Percentiles rank a stretch among this genome's conserved stretches.
These are phyloP conservation scores for Tanytarsus gracilentus DNA, from an alignment of 2,888 invertebrate species.

Conservation along the genomic window DNA sequence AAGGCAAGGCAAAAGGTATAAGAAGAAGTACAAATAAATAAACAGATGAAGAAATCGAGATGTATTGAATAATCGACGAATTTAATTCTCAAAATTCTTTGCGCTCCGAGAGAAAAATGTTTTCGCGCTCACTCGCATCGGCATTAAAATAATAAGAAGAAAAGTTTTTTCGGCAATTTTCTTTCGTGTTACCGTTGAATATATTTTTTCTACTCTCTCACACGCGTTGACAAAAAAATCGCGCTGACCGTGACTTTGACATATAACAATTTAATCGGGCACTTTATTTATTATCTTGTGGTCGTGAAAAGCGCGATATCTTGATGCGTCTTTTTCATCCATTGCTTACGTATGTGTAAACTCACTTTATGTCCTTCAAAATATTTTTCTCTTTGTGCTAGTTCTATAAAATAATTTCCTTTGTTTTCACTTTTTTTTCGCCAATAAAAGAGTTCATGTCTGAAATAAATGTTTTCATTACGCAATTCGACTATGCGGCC, in stretches of 20 bases:
- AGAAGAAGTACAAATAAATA: background rate
- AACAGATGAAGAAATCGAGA: constrained; percentile 11
- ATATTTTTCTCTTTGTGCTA: no score
- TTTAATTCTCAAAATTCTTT: no score
- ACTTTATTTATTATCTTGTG: constrained; percentile 12
- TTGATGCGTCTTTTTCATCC: background rate
- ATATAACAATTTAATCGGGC: background rate
- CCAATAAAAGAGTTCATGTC: background rate
- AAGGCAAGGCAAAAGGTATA: no score
- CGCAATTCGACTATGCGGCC: constrained; percentile 7
- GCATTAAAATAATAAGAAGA: no score
- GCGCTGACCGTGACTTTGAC: constrained; percentile 19
- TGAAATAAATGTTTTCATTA: background rate
- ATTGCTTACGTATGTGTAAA: background rate
- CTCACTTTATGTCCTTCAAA: no score
- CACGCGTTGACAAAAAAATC: background rate
- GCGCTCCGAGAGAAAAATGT: no score
- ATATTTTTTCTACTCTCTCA: background rate
- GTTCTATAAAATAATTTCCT: no score
- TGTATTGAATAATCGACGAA: constrained; percentile 8
- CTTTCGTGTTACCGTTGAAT: background rate
- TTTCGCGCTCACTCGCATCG: no score
- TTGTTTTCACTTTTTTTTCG: constrained; percentile 11
- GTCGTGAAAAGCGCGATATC: background rate
- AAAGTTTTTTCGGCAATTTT: no score